Base-by-base conservation (phyloP, 2,888 invertebrate genomes). In the Andrena flavipes region DNA sequence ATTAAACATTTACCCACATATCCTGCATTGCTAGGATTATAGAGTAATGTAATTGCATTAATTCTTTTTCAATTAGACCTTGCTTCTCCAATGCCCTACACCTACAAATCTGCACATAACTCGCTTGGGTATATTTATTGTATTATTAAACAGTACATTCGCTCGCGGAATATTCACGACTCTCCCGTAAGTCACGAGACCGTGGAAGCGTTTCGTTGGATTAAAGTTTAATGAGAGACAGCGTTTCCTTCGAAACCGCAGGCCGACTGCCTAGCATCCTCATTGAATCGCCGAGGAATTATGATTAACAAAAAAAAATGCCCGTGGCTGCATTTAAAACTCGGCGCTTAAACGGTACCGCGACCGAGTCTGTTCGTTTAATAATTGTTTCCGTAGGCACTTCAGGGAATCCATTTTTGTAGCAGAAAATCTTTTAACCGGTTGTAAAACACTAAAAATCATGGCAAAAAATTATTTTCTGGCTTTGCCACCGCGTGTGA, bases 151-250 rank as follows among this genome's bases (percentile, higher is more conserved):
- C 67, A 70, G 76, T 81, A 76, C 29, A 42, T 67, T 13, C 20
- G 30, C 30, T 16, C 33, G 23, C 56, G 51, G 56, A 76, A 64
- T 72, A 72, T 82, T 76, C 67, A 69, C 59, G 69, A 81, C 51
- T 64, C 26, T 23, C 2, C 20, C 35, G 63, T 5, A 56, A 54
- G 64, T 29, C 29, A 30, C 26, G 51, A 23, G 63, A 68, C 76
- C 63, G 73, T 68, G 73, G 59, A 78, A 67, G 49, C 76, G 51
- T 73, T 73, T 64, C 64, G 69, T 69, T 68, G 48, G 62, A 84
- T 84, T 83, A 75, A 79, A 80, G 56, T 73, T 73, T 83, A 84
- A 84, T 80, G 79, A 72, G 69, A 72, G 79, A 8, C 67, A 42
- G 68, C 72, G 75, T 65, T 71, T 69, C 74, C 70, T 42, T 35